These are phyloP conservation scores for Cantharis rustica DNA, from an alignment of 2,888 invertebrate species.

Conservation along the genomic window DNA sequence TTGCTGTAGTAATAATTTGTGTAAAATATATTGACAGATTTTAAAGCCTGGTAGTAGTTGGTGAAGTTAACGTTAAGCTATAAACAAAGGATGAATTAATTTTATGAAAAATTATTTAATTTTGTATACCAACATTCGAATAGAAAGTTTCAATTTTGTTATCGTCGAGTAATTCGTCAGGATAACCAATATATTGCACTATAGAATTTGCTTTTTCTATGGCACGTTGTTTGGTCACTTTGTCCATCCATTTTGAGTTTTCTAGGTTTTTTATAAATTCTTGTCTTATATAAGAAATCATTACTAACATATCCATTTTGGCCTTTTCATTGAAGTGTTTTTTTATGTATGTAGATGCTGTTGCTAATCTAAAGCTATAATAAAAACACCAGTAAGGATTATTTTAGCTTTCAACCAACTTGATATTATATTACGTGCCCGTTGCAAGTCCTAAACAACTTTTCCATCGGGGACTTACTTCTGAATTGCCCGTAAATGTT, in stretches of 20 bases:
- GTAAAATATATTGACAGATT: constrained; percentile 54
- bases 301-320: constrained; percentile 80
- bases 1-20: constrained; percentile 78
- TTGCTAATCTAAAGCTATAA: constrained; percentile 66
- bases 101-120: neutral
- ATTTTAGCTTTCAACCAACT: neutral
- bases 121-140: constrained; percentile 58
- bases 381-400: neutral
- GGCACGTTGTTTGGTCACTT: constrained; percentile 38
- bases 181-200: constrained; percentile 4
- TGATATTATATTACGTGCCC: neutral
- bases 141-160: constrained; percentile 61
- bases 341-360: constrained; percentile 79
- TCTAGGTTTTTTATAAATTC: constrained; percentile 81
- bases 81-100: neutral
- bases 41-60: constrained; percentile 36
- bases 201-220: constrained; percentile 6
- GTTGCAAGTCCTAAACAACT: neutral
- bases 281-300: constrained; percentile 82
- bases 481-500: neutral
- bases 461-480: neutral
- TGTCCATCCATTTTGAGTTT: constrained; percentile 93
- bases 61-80: constrained; percentile 48
- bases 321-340: constrained; percentile 83
- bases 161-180: constrained; percentile 4